These are phyloP conservation scores for Zoanthus solanderi DNA, from an alignment of 92 coral and sea anemone genomes.

Conservation along the genomic window DNA sequence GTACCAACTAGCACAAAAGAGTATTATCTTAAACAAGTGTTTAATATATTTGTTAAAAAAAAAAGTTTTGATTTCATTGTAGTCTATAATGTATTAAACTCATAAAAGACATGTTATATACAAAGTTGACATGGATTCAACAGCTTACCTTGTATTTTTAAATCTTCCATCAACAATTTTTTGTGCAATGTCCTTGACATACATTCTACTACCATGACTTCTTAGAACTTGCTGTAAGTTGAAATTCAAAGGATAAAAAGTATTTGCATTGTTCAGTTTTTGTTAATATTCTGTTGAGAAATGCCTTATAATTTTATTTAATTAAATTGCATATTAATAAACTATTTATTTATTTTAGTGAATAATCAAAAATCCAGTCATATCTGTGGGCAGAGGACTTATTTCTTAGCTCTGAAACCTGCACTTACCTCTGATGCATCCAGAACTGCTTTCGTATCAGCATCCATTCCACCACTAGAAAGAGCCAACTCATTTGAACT, in stretches of 20 bases:
- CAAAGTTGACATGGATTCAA: neutral
- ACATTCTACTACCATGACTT: conserved; percentile 78
- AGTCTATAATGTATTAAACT: neutral
- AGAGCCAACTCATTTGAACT: conserved; percentile 45
- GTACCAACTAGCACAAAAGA: too few species aligned
- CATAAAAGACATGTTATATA: neutral
- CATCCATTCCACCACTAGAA: conserved; percentile 23
- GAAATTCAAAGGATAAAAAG: neutral
- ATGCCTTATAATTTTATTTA: too few species aligned
- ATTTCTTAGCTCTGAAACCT: too few species aligned
- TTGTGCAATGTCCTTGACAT: conserved; percentile 84
- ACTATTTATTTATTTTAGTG: too few species aligned
- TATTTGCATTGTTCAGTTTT: too few species aligned
- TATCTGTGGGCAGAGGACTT: too few species aligned
- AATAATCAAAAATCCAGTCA: too few species aligned
- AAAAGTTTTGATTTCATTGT: neutral
- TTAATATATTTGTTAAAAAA: neutral
- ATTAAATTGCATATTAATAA: too few species aligned
- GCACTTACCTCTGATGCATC: conserved; percentile 43
- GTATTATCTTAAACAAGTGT: too few species aligned
- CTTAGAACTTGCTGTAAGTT: conserved; percentile 64
- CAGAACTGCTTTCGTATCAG: conserved; percentile 1
- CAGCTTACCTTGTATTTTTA: conserved; percentile 61
- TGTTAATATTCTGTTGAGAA: too few species aligned
- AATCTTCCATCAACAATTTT: conserved; percentile 79